These are phyloP conservation scores for Pandemis corylana DNA, from an alignment of 2,888 invertebrate genomes.

Conservation along the genomic window DNA sequence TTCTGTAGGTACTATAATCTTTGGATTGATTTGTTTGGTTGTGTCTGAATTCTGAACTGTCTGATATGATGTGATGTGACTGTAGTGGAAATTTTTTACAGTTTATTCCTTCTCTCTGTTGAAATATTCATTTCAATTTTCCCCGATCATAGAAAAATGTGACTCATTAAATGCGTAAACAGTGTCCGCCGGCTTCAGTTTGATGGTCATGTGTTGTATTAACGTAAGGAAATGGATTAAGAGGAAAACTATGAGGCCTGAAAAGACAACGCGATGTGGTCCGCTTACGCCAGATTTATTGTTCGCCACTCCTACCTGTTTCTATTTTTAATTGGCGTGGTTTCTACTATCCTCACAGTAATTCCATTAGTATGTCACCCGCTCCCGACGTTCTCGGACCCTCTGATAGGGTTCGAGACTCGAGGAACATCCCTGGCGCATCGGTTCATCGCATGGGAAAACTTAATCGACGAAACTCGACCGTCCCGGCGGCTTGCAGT, in stretches of 20 bases:
- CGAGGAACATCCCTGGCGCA: conserved; percentile 94
- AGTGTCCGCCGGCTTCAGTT: conserved; percentile 42
- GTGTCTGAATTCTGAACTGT: conserved; percentile 25
- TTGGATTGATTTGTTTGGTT: conserved; percentile 22
- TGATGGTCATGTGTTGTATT: conserved; percentile 57
- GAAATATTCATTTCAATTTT: conserved; percentile 47
- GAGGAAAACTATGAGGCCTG: conserved; percentile 69
- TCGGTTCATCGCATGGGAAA: conserved; percentile 93
- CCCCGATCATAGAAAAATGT: conserved; percentile 53
- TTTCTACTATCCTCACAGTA: conserved; percentile 73
- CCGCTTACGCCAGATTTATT: conserved; percentile 80
- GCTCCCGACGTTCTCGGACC: conserved; percentile 93
- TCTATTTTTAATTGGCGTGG: conserved; percentile 69
- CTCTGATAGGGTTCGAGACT: conserved; percentile 96
- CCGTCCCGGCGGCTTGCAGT: conserved; percentile 88
- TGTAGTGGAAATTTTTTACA: conserved; percentile 12
- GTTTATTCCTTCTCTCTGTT: conserved; percentile 48
- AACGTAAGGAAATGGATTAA: conserved; percentile 63
- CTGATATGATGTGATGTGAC: conserved; percentile 27
- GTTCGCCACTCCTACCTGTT: conserved; percentile 78
- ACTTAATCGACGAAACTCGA: conserved; percentile 90
- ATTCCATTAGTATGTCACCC: conserved; percentile 73
- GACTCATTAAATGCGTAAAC: conserved; percentile 44
- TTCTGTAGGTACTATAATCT: neutral
- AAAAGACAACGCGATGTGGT: conserved; percentile 70